Conservation (phyloP, 2,888 invertebrate species). For the Azorinus chamasolen region DNA sequence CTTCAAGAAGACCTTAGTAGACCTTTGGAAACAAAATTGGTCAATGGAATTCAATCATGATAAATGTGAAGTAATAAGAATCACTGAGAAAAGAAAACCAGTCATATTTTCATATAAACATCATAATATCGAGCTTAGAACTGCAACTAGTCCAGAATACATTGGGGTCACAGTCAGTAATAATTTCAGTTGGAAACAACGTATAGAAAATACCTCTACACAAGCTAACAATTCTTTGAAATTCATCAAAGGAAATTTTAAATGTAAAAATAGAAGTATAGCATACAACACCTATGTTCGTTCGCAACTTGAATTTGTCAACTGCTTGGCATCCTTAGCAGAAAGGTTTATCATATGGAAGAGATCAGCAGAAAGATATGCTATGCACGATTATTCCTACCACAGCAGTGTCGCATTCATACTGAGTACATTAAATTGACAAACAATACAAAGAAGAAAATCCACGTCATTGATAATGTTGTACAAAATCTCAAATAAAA, state of each 20-base stretch:
- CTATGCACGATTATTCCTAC: constrained; percentile 1
- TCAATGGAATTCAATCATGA: constrained; percentile 17
- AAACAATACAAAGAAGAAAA: constrained; percentile 5
- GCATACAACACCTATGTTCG: constrained; percentile 16
- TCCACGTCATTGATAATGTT: constrained; percentile 3
- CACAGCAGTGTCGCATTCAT: constrained; percentile 17
- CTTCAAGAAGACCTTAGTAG: constrained; percentile 16
- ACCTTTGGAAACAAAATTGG: constrained; percentile 9
- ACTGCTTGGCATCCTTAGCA: too few species aligned
- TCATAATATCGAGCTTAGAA: constrained; percentile 11
- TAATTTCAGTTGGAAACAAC: constrained; percentile 13
- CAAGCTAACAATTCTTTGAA: constrained; percentile 7
- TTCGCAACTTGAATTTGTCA: constrained; percentile 12
- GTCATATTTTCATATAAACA: constrained; percentile 12
- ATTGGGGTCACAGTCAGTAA: constrained; percentile 1
- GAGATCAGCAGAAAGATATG: constrained; percentile 25
- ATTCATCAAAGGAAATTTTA: constrained; percentile 17
- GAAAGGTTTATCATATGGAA: too few species aligned
- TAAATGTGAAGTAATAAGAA: constrained; percentile 18
- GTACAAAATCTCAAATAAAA: constrained; percentile 1
- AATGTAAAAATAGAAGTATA: constrained; percentile 13
- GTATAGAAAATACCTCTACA: constrained; percentile 1
- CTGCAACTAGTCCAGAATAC: constrained; percentile 11
- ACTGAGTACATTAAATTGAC: constrained; percentile 4
- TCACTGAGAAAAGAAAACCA: constrained; percentile 10